Percentiles rank a stretch among this genome's conserved stretches.
Evolutionary conservation across 2,888 invertebrate species (phyloP).

Genomic region (Drosophila neonasuta): DNA sequence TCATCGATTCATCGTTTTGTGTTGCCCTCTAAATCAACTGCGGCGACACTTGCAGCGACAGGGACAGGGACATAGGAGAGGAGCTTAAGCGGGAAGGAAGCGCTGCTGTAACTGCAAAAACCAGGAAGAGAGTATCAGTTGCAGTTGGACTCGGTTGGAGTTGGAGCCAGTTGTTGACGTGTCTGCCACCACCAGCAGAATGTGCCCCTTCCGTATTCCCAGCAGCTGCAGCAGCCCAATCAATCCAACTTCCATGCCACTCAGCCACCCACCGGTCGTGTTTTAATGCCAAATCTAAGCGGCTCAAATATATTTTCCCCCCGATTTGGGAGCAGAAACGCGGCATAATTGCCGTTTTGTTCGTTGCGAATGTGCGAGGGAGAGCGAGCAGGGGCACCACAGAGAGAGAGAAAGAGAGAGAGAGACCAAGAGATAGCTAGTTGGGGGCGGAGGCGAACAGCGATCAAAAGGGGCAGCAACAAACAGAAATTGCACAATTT

Average conservation of each 20-base stretch:
- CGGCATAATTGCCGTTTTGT: slow-evolving; percentile 78
- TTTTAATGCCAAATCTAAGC: slow-evolving; percentile 75
- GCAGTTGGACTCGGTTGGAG: slow-evolving; percentile 19
- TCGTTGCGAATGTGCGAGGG: slow-evolving; percentile 31
- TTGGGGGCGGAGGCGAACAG: background rate
- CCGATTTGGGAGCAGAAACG: slow-evolving; percentile 72
- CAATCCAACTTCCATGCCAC: slow-evolving; percentile 54
- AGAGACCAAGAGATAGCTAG: background rate
- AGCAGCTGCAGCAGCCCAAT: slow-evolving; percentile 52
- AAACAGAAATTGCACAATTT: slow-evolving; percentile 70
- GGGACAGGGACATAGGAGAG: background rate
- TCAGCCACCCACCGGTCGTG: slow-evolving; percentile 46
- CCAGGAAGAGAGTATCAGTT: slow-evolving; percentile 46
- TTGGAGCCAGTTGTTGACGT: slow-evolving; percentile 43
- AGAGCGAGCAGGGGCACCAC: slow-evolving; percentile 10
- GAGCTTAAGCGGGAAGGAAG: slow-evolving; percentile 29
- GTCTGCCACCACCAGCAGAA: slow-evolving; percentile 16
- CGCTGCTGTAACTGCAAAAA: slow-evolving; percentile 14
- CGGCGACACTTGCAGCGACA: background rate
- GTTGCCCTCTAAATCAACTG: slow-evolving; percentile 69
- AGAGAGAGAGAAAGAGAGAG: slow-evolving; percentile 20
- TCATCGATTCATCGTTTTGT: slow-evolving; percentile 78
- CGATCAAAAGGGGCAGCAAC: slow-evolving; percentile 30
- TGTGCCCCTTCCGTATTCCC: background rate
- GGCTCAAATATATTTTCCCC: slow-evolving; percentile 73